phyloP scores from a whole-genome alignment of 2,113 vertebrate genomes.

The Phoenicopterus ruber region DNA sequence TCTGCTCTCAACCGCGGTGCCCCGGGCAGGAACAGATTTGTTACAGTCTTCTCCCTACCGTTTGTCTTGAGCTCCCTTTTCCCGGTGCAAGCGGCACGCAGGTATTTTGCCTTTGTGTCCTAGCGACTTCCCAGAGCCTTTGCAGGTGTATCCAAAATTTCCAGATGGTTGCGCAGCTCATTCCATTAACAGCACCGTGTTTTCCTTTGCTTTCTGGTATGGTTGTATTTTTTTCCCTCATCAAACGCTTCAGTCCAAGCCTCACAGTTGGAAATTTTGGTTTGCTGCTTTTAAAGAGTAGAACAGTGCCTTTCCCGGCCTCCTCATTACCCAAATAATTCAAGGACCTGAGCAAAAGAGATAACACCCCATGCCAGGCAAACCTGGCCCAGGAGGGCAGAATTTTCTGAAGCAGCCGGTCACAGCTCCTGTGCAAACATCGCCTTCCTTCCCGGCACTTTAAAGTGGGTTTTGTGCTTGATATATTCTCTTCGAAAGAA shows the following conservation, averaged over 20 bases:
- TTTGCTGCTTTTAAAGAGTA: neutral
- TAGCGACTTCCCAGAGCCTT: neutral
- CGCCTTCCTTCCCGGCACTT: neutral
- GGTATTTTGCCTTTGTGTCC: neutral
- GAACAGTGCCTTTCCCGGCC: neutral
- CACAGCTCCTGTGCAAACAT: neutral
- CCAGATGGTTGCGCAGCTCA: neutral
- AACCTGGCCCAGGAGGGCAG: neutral
- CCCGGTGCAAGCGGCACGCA: rapidly evolving
- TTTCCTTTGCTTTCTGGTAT: neutral
- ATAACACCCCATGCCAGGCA: neutral
- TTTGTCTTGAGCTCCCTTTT: neutral
- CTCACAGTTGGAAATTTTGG: neutral
- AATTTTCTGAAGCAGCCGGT: neutral
- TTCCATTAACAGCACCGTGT: neutral
- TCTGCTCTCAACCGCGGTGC: neutral
- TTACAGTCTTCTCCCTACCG: neutral
- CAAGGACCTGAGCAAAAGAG: neutral
- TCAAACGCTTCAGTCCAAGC: neutral
- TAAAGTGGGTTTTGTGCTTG: neutral
- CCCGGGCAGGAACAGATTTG: neutral
- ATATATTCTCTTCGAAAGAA: neutral
- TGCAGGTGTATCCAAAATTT: neutral
- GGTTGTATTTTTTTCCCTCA: neutral
- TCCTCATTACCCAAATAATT: neutral